Evolutionary conservation across 2,113 vertebrate species (phyloP), one percentile per base, ranked within the genome.

Genomic region (Potamarius usumacintae): DNA sequence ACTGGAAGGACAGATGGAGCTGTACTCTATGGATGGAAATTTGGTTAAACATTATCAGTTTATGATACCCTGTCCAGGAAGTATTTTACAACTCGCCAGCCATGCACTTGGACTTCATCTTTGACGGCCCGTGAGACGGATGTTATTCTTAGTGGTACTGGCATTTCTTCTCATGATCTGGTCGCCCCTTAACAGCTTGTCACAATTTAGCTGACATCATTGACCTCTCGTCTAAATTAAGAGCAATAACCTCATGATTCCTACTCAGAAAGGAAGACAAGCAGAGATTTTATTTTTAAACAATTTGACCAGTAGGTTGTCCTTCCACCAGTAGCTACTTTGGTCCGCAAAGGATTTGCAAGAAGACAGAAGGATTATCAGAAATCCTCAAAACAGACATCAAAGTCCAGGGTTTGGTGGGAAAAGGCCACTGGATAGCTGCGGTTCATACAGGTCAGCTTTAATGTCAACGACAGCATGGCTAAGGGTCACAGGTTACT

Each of bases 401-500:
- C 95, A 95, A 95, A 95, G 90, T 84, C 57, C 4, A 76, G 69
- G 55, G 18, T 89, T 83, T 90, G 93, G 93, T 94, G 94, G 93
- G 92, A 94, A 84, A 95, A 91, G 92, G 88, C 83, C 90, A 91
- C 87, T 85, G 84, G 89, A 86, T 67, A 83, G 82, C 76, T 52
- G 50, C 65, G 87, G 92, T 94, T 95, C 92, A 90, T 65, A 76
- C 0, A 0, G 86, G 93, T 93, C 94, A 90, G 87, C 89, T 92
- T 95, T 95, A 92, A 94, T 94, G 94, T 94, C 91, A 92, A 89
- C 83, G 84, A 82, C 90, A 89, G 92, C 91, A 89, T 67, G 87
- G 87, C 79, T 82, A 10, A 11, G 82, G 92, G 93, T 95, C 93
- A 93, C 30, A 91, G 94, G 92, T 92, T 74, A 89, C 71, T 30